Evolutionary conservation across 2,113 vertebrate species (phyloP), one percentile per base, ranked within the genome.

Genomic region (Lipotes vexillifer): DNA sequence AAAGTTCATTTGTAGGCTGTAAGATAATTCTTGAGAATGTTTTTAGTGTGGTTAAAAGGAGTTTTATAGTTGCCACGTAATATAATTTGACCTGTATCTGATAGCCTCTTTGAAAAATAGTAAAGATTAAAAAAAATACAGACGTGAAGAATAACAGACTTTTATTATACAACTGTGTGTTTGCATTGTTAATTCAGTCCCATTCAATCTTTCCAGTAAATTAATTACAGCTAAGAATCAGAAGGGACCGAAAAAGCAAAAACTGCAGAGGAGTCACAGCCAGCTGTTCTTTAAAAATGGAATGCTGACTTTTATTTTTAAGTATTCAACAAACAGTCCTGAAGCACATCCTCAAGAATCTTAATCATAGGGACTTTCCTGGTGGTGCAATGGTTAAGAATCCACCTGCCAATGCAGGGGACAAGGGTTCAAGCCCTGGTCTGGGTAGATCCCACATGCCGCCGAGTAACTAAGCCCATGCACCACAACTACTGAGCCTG

Each of bases 151-250:
- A 92, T 72, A 90, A 63, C 49, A 94, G 87, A 69, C 55, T 95
- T 92, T 93, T 96, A 81, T 94, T 20, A 1, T 77, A 83, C 57
- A 81, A 93, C 44, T 94, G 36, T 85, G 25, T 78, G 88, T 91
- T 86, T 88, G 63, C 77, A 61, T 96, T 97, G 89, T 97, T 96
- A 96, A 92, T 97, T 95, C 83, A 88, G 83, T 33, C 86, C 59
- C 17, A 4, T 97, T 90, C 93, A 97, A 71, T 92, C 94, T 97
- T 98, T 93, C 61, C 71, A 94, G 95, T 95, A 93, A 97, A 95
- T 97, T 98, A 97, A 97, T 97, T 97, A 97, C 83, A 69, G 55
- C 94, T 96, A 94, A 94, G 83, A 96, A 96, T 97, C 91, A 96
- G 94, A 96, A 93, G 49, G 84, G 75, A 94, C 29, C 75, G 85